Evolutionary conservation across 2,797 vertebrate species (phyloP), one percentile per base, ranked within the genome.

Genomic region (Cyprinodon diabolis): DNA sequence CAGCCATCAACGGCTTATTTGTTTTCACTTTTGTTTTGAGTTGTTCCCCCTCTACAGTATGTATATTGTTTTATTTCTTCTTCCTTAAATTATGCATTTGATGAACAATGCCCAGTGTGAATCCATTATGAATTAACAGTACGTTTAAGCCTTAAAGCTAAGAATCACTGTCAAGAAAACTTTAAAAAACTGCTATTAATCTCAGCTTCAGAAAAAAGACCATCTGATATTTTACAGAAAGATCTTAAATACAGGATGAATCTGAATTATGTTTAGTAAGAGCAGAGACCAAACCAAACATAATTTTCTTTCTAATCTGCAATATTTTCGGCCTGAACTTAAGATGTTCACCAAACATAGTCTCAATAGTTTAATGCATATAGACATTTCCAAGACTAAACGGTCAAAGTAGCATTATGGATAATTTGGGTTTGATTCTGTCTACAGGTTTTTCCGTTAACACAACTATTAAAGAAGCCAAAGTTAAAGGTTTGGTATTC

Each of bases 71-170:
- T 77, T 23, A 69, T 79, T 79, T 83, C 66, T 88, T 77, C 69
- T 71, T 45, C 52, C 19, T 51, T 30, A 60, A 43, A 25, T 62
- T 55, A 40, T 78, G 52, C 51, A 4, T 77, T 80, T 57, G 67
- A 77, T 84, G 81, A 85, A 82, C 77, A 81, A 86, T 73, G 68
- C 56, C 15, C 68, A 67, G 74, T 80, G n/a, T 14, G 19, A 57
- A 47, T 40, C 14, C 65, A 56, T 37, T 62, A 30, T 54, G 37
- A 68, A 40, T 30, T 37, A 52, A 12, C 47, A 62, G 51, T 15
- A 6, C 15, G 21, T 37, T 30, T 21, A 45, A 11, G 21, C n/a
- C 15, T 68, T 43, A 58, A 30, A 68, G 35, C 6, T 11, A 35
- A 15, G 40, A 13, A 23, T 25, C 19, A 6, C 37, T 43, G 52